A percentile compares a stretch with the other conserved stretches of the same genome.
Evolutionary conservation across 2,113 vertebrate species (phyloP).

Genomic region (Eulacestoma nigropectus): DNA sequence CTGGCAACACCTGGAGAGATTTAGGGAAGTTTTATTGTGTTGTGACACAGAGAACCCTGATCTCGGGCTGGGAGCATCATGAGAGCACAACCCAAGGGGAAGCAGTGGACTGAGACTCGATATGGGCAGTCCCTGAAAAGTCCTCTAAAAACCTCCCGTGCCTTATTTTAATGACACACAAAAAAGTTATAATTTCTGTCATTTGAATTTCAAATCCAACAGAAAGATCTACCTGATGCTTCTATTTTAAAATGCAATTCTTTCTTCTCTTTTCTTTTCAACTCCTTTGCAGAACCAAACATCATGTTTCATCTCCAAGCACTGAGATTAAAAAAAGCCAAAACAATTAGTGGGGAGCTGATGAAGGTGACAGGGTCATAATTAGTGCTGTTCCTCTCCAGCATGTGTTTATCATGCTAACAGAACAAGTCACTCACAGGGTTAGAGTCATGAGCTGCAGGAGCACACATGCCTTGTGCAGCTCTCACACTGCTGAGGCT

Average conservation of each 20-base stretch:
- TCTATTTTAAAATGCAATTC: constrained; percentile 61
- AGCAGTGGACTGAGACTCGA: background rate
- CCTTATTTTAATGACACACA: constrained; percentile 14
- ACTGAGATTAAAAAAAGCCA: constrained; percentile 55
- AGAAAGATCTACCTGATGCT: constrained; percentile 47
- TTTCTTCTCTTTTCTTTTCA: constrained; percentile 58
- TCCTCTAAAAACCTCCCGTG: background rate
- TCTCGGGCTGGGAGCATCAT: background rate
- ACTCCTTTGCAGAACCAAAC: constrained; percentile 55
- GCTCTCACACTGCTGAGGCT: background rate
- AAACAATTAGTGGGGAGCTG: constrained; percentile 71
- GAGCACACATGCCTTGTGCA: constrained; percentile 2
- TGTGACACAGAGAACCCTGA: background rate
- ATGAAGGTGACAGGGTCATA: constrained; percentile 75
- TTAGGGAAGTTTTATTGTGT: background rate
- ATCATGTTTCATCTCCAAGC: constrained; percentile 60
- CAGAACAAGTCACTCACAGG: constrained; percentile 59
- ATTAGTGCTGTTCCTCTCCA: constrained; percentile 69
- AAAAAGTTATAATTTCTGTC: constrained; percentile 43
- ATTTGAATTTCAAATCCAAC: constrained; percentile 62
- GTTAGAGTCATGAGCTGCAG: constrained; percentile 43
- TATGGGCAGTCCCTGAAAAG: background rate
- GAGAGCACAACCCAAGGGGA: background rate
- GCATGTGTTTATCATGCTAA: constrained; percentile 48
- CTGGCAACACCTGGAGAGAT: background rate